phyloP scores from a whole-genome alignment of 2,797 vertebrate species.

The Anas acuta region DNA sequence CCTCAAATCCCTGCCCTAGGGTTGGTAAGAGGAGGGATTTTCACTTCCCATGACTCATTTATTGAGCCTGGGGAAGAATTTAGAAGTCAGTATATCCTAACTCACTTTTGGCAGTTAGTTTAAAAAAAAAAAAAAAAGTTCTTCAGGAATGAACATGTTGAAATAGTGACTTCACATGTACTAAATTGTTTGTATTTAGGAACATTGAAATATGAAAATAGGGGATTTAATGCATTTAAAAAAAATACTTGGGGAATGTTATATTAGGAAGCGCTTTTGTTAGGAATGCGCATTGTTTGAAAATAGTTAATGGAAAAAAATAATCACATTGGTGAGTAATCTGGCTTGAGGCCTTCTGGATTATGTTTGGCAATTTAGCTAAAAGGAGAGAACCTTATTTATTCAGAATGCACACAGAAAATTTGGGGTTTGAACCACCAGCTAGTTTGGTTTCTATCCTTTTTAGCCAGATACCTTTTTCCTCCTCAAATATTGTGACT shows the following conservation, averaged over 20 bases:
- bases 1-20: not conserved
- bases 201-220: not conserved
- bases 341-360: not conserved
- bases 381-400: not conserved
- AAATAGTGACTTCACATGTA: not conserved
- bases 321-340: not conserved
- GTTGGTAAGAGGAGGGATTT: conserved; percentile 14
- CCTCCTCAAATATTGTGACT: not conserved
- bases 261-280: not conserved
- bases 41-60: not conserved
- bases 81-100: not conserved
- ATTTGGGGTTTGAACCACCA: not conserved
- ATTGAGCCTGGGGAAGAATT: not conserved
- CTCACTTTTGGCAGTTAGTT: not conserved
- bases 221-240: not conserved
- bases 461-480: not conserved
- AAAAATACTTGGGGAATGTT: not conserved
- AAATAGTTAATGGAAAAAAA: conserved; percentile 8
- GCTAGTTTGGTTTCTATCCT: not conserved
- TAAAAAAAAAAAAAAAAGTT: not conserved
- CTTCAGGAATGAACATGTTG: not conserved
- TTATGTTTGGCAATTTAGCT: not conserved
- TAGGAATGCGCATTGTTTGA: conserved; percentile 9
- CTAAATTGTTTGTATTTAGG: not conserved
- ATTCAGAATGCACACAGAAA: not conserved